A percentile compares a stretch with the other conserved stretches of the same genome.
Conservation (phyloP, 1,140 invertebrate genomes). For the Eriosoma lanigerum region DNA sequence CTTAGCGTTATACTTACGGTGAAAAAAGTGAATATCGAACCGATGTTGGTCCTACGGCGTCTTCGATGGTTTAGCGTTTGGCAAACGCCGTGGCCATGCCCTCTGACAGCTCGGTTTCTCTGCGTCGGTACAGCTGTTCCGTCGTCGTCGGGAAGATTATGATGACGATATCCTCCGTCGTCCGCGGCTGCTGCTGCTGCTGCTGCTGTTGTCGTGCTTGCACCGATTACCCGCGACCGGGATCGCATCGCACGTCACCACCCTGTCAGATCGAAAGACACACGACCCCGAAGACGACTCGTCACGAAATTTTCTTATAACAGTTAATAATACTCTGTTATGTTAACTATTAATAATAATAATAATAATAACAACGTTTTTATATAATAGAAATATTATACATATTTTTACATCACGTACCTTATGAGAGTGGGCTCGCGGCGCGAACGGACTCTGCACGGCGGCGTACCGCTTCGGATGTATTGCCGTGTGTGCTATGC, state of each 20-base stretch:
- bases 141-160: not conserved
- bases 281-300: not conserved
- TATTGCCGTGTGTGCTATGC: not conserved
- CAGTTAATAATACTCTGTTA: too few species aligned
- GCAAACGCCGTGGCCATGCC: not conserved
- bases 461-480: too few species aligned
- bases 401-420: too few species aligned
- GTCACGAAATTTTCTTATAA: not conserved
- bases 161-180: not conserved
- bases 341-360: too few species aligned
- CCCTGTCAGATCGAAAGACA: not conserved
- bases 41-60: not conserved
- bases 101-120: not conserved
- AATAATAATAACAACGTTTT: too few species aligned
- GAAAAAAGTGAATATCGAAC: too few species aligned
- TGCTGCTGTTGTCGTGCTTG: slow-evolving; percentile 1
- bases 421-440: slow-evolving; percentile 41
- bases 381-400: too few species aligned
- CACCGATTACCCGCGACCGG: slow-evolving; percentile 36
- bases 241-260: slow-evolving; percentile 46
- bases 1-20: too few species aligned
- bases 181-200: not conserved
- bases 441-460: too few species aligned
- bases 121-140: not conserved
- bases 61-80: too few species aligned